A percentile compares a stretch with the other conserved stretches of the same genome.
phyloP scores from a whole-genome alignment of 2,888 invertebrate species.

The Rhorus exstirpatorius region DNA sequence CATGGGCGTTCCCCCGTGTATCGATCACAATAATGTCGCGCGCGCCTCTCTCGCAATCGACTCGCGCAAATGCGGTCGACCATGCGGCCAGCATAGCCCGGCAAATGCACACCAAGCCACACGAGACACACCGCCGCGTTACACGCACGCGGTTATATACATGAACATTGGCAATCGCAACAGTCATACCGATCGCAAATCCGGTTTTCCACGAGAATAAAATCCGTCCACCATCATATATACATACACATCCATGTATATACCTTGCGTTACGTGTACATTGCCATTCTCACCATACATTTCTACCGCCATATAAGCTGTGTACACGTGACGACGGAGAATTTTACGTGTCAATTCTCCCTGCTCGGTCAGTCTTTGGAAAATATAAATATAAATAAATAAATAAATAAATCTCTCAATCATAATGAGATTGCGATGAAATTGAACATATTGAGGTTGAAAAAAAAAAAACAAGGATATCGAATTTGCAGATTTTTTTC shows the following conservation, averaged over 20 bases:
- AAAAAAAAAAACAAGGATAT: constrained; percentile 3
- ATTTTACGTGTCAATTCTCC: constrained; percentile 42
- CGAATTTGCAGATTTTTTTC: no score
- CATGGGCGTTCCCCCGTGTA: constrained; percentile 76
- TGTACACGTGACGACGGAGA: constrained; percentile 27
- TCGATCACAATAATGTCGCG: constrained; percentile 80
- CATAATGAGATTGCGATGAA: background rate
- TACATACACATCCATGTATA: constrained; percentile 18
- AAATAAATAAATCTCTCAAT: constrained; percentile 2
- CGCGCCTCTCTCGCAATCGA: constrained; percentile 78
- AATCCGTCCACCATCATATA: constrained; percentile 62
- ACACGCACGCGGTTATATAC: constrained; percentile 8
- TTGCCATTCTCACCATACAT: constrained; percentile 17
- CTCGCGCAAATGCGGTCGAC: constrained; percentile 84
- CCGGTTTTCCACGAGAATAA: constrained; percentile 70
- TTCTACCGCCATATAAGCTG: background rate
- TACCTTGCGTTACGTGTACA: constrained; percentile 3
- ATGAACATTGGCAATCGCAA: constrained; percentile 53
- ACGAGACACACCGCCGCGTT: background rate
- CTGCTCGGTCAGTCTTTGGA: background rate
- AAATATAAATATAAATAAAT: background rate
- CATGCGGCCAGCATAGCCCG: constrained; percentile 74
- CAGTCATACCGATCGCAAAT: constrained; percentile 64
- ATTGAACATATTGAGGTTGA: background rate
- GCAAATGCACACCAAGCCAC: constrained; percentile 55